These are phyloP conservation scores for Alligator sinensis DNA, from an alignment of 2,113 vertebrate species.

Conservation along the genomic window DNA sequence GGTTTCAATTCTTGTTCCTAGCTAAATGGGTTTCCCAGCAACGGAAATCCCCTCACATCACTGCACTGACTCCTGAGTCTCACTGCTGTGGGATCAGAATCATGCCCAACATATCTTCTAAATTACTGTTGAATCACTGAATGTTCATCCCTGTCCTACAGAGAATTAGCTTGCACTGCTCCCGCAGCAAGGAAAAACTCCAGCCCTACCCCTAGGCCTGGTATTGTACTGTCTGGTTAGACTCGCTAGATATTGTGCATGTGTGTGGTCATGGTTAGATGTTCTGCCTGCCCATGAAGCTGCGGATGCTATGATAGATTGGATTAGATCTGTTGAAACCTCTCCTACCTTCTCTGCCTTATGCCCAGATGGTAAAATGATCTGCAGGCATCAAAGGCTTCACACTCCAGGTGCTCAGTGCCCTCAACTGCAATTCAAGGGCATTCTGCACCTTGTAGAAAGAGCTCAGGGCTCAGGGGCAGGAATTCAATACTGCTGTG, in stretches of 20 bases:
- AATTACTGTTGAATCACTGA: neutral
- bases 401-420: no score
- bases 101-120: neutral
- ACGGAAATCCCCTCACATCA: no score
- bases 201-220: neutral
- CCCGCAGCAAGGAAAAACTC: neutral
- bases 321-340: neutral
- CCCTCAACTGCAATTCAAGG: no score
- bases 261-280: neutral
- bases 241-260: rapidly evolving
- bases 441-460: neutral
- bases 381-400: no score
- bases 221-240: neutral
- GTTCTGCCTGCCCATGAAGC: neutral
- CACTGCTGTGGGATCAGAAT: neutral
- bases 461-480: constrained; percentile 25
- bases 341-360: neutral
- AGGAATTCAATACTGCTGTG: constrained; percentile 3
- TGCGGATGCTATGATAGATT: neutral
- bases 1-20: neutral
- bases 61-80: neutral
- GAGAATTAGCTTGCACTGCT: rapidly evolving
- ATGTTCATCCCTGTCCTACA: neutral
- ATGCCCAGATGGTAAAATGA: no score
- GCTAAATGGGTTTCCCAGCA: constrained; percentile 16